Conservation (phyloP, 2,113 vertebrate species). For the Ctenodactylus gundi region DNA sequence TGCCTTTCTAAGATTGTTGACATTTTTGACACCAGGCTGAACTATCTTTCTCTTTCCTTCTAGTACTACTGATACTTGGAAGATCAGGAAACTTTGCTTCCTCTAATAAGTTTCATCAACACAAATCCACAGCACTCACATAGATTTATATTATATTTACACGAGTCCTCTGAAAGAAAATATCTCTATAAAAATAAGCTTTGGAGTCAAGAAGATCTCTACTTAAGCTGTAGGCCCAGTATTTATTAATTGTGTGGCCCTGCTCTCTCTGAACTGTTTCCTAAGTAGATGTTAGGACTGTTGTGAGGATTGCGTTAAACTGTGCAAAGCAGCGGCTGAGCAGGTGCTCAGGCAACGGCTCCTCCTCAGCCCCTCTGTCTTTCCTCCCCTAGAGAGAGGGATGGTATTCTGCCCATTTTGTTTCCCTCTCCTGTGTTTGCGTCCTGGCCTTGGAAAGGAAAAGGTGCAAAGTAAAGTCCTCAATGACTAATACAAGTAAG, state of each 20-base stretch:
- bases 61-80: neutral
- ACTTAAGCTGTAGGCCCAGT: neutral
- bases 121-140: neutral
- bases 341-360: neutral
- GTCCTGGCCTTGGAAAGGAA: neutral
- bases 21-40: neutral
- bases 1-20: neutral
- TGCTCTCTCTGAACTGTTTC: neutral
- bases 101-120: neutral
- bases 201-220: neutral
- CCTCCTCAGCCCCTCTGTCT: neutral
- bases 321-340: neutral
- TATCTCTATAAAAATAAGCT: neutral
- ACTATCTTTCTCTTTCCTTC: neutral
- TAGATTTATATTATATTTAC: neutral
- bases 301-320: neutral
- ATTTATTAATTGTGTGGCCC: neutral
- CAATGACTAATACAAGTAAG: neutral
- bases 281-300: neutral
- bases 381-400: neutral
- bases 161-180: neutral
- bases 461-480: neutral
- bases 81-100: neutral
- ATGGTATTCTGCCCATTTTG: neutral
- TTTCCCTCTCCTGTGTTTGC: neutral